These are phyloP conservation scores for Pseudorhiza aurosa DNA, from an alignment of 30 jellyfish, hydroid and myxozoan genomes.

Conservation along the genomic window DNA sequence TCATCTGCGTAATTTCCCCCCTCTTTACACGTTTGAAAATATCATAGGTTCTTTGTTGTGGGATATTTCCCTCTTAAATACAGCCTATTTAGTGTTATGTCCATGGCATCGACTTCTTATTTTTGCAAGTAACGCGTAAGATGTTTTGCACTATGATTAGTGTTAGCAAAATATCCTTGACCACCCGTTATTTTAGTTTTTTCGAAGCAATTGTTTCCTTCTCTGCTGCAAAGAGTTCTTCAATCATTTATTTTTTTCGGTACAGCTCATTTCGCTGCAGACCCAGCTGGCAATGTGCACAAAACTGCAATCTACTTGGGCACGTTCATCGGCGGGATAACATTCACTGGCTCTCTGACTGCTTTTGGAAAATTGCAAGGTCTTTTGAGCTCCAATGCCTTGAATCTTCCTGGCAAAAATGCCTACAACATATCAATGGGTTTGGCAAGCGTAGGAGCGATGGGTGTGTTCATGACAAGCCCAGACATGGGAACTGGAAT, in stretches of 20 bases:
- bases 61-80: too few relatives aligned
- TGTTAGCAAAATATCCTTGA: too few relatives aligned
- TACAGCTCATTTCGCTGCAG: constrained; percentile 84
- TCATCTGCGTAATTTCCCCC: neutral
- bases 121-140: too few relatives aligned
- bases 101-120: too few relatives aligned
- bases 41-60: too few relatives aligned
- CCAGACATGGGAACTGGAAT: constrained; percentile 75
- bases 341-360: constrained; percentile 95
- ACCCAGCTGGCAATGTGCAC: constrained; percentile 95
- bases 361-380: constrained; percentile 98
- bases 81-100: too few relatives aligned
- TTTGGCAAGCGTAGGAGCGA: constrained; percentile 89
- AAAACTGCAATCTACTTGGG: constrained; percentile 96
- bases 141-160: too few relatives aligned
- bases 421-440: constrained; percentile 89
- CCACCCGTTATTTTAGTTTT: too few relatives aligned
- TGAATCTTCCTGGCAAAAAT: constrained; percentile 90
- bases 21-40: too few relatives aligned
- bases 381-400: constrained; percentile 79
- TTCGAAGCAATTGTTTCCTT: too few relatives aligned
- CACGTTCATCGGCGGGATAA: constrained; percentile 93
- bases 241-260: neutral
- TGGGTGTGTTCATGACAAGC: constrained; percentile 87
- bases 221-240: too few relatives aligned